Base-by-base conservation (phyloP, 2,113 vertebrate genomes). In the Pogona vitticeps region DNA sequence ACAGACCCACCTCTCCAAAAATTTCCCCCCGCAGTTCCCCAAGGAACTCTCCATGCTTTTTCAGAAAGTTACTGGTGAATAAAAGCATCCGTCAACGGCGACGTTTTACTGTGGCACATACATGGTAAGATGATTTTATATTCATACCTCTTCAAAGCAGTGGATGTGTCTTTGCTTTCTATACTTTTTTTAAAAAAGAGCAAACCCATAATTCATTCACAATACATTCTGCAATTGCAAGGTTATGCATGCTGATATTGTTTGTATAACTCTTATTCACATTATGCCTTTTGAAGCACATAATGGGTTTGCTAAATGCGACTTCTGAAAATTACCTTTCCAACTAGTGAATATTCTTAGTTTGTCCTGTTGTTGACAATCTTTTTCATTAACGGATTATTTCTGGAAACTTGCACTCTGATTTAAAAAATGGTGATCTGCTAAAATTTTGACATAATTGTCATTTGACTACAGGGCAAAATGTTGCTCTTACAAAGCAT, bases 31-130 rank as follows among this genome's bases (percentile, higher is more conserved):
- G 98, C 93, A 99, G 98, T 94, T 99, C 99, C 1, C 97, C 97
- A 0, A 96, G 97, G 95, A 97, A 97, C 96, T 97, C 97, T 33
- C 97, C 99, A 0, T 97, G 98, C 86, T 98, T 99, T 84, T 99
- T 99, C 95, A 97, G 99, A 96, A 99, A 98, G 97, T 97, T 99
- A 96, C 97, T 99, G 94, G 98, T 99, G 92, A 99, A 99, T 94
- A 99, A 98, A 96, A 98, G 98, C 97, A 98, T 98, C 91, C 97
- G 98, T 26, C 99, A 99, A 95, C 97, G 99, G 56, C 98, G 99
- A 0, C 97, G 99, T 89, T 99, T 99, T 95, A 99, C 99, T 0
- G 98, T 99, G 89, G 98, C 99, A 38, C 99, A 99, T 94, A 99
- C 99, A 40, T 99, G 99, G 98, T 99, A 98, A 98, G 97, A 70